These are phyloP conservation scores for Erpetoichthys calabaricus DNA, from an alignment of 2,797 vertebrate species.

Conservation along the genomic window DNA sequence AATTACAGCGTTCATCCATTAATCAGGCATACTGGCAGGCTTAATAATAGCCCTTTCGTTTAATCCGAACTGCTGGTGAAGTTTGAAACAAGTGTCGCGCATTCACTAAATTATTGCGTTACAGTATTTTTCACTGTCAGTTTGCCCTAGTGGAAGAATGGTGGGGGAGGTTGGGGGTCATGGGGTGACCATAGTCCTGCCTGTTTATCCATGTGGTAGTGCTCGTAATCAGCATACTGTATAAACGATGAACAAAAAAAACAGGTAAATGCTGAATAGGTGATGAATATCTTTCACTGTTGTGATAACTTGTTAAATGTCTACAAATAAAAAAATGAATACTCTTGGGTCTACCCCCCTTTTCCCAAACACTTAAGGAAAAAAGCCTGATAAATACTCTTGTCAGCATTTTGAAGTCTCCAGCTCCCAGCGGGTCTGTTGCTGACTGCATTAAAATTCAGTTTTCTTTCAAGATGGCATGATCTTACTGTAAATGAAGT, in stretches of 20 bases:
- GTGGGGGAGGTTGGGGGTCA: no score
- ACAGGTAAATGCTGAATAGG: conserved; percentile 4
- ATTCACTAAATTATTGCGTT: conserved; percentile 33
- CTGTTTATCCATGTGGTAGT: no score
- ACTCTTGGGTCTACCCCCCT: no score
- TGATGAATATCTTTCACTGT: not conserved
- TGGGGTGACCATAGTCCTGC: no score
- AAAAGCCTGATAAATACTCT: conserved; percentile 21
- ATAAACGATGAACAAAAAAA: not conserved
- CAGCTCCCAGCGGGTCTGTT: conserved; percentile 11
- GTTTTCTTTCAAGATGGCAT: conserved; percentile 22
- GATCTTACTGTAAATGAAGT: conserved; percentile 28
- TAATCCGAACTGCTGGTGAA: conserved; percentile 46
- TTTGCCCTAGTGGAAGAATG: not conserved
- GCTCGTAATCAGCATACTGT: no score
- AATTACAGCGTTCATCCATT: conserved; percentile 94
- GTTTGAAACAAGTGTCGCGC: conserved; percentile 54
- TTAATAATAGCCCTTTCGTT: conserved; percentile 73
- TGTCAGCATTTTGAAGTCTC: conserved; percentile 24
- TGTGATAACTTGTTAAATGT: no score
- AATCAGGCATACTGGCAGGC: conserved; percentile 82
- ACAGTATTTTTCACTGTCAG: conserved; percentile 6
- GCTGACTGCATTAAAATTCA: conserved; percentile 17
- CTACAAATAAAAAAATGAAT: not conserved
- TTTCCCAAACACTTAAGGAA: conserved; percentile 15